These are phyloP conservation scores for Amphibalanus amphitrite DNA, from an alignment of 1,140 invertebrate genomes.

Conservation along the genomic window DNA sequence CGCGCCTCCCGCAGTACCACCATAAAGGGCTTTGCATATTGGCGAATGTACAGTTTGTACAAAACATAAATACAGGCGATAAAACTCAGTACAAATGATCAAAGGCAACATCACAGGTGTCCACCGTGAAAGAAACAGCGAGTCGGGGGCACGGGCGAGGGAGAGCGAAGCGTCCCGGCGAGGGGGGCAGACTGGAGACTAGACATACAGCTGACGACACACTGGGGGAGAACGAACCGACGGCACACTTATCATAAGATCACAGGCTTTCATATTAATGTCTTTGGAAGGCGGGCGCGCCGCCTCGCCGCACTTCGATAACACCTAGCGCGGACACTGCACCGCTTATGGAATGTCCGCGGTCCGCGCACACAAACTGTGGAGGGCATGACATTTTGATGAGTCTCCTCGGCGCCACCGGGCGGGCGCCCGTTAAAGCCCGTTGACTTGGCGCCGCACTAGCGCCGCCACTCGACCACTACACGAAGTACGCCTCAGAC, in stretches of 20 bases:
- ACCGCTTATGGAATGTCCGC: neutral
- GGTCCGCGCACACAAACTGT: neutral
- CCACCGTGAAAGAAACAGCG: neutral
- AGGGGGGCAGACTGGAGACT: neutral
- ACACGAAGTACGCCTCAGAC: slow-evolving; percentile 80
- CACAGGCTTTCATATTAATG: slow-evolving; percentile 1
- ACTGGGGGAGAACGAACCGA: neutral
- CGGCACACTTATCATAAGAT: neutral
- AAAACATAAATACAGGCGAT: neutral
- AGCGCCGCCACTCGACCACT: slow-evolving; percentile 10
- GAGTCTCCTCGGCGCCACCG: neutral
- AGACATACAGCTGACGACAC: neutral
- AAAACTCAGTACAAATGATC: neutral
- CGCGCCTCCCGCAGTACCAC: neutral
- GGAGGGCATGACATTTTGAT: slow-evolving; percentile 1
- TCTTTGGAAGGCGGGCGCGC: neutral
- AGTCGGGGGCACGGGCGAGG: neutral
- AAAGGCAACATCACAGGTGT: neutral
- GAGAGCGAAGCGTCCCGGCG: neutral
- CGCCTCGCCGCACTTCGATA: neutral
- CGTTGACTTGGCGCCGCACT: neutral
- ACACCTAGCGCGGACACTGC: neutral
- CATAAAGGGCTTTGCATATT: slow-evolving; percentile 1
- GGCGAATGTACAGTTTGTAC: slow-evolving; percentile 1
- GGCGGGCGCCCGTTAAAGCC: neutral